Evolutionary conservation across 2,888 invertebrate species (phyloP), one percentile per base, ranked within the genome.

Genomic region (Charanyca ferruginea): DNA sequence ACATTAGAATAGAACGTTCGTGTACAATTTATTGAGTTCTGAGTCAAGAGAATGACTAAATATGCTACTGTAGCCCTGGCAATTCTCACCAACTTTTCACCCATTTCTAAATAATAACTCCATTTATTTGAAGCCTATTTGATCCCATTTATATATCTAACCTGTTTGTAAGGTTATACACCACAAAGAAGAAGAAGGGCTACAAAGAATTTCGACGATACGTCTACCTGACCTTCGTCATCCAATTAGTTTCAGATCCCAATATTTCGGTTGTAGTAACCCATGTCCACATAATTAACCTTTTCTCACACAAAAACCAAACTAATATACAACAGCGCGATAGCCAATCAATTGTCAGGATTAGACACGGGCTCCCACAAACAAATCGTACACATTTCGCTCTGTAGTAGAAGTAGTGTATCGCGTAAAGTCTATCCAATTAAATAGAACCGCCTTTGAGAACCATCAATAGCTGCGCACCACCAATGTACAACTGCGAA

Each of bases 341-440:
- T 57, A 51, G 57, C 68, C 65, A 67, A 80, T 82, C 74, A 77
- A 80, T 80, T 80, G 59, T 47, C 63, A 47, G 70, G 65, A 71
- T 73, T 66, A 59, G 71, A 73, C 59, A 67, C 55, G 76, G 54
- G 48, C 64, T 59, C 61, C 68, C 67, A 64, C 73, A 67, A 79
- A 81, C 81, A 82, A 82, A 83, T 82, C 60, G 74, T 45, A 65
- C 53, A 73, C 81, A 70, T 78, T 80, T 77, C 48, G 44, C 49
- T 20, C n/a, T 38, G 11, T 54, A 64, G 47, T 66, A 71, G 55
- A 55, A 73, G 57, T 45, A 64, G 52, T 58, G 44, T 28, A 18
- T 49, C 9, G 11, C 23, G 23, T 32, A 23, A 45, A 47, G 16
- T 22, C 7, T 18, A 28, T 44, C 20, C n/a, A 3, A 20, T 57